Base-by-base conservation (phyloP, 1,140 invertebrate genomes). In the Odontomachus brunneus region DNA sequence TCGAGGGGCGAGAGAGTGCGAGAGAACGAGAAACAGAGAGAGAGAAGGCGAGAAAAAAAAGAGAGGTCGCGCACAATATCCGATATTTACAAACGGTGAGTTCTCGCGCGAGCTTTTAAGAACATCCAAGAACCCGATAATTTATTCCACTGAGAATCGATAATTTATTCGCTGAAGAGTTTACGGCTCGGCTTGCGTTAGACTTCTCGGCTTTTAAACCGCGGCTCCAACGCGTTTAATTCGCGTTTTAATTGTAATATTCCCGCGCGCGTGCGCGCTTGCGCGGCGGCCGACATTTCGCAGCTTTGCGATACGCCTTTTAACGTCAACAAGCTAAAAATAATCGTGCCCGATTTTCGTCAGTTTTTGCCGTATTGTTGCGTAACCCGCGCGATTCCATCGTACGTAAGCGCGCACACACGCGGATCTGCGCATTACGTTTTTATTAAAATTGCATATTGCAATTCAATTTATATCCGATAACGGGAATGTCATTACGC, bases 111-210 rank as follows among this genome's bases (percentile, higher is more conserved):
- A 48, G 63, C 75, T 80, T 80, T 71, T 80, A 80, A 59, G 51
- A 71, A 24, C 38, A 33, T 57, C 75, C 69, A 71, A 80, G 33
- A 80, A 65, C 65, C 65, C 66, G 65, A 80, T 80, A 80, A 80
- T 80, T 80, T 80, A 80, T 80, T 80, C 65, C 75, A 26, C 69
- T 71, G 53, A 33, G 51, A 71, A 69, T 80, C 75, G 75, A 80
- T 69, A 69, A 80, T 80, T 80, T 80, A 80, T 80, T 59, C 51
- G 51, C 48, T n/a, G 51, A 0, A 69, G 22, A 78, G 49, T 78
- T 69, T 57, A 38, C 51, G 15, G 22, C 22, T 59, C 65, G 33
- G 62, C 19, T 24, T 14, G 74, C 62, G 62, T 53, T 67, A 67
- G 49, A 44, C 3, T 44, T 44, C 66, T 38, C 48, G 29, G 29